These are phyloP conservation scores for Melanogrammus aeglefinus DNA, from an alignment of 2,797 vertebrate species.

Conservation along the genomic window DNA sequence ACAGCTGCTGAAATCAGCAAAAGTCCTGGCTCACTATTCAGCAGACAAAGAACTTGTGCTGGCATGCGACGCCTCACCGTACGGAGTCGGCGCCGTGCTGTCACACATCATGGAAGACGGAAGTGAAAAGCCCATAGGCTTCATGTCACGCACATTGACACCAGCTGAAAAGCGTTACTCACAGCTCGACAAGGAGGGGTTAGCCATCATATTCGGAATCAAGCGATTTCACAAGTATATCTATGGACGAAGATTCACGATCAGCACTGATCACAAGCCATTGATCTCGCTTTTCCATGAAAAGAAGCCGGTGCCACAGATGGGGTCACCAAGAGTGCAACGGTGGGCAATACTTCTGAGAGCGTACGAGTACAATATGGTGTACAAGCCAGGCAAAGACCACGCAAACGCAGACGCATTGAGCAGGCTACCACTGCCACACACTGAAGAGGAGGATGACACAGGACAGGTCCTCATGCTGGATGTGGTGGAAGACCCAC, in stretches of 20 bases:
- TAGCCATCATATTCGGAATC: conserved; percentile 21
- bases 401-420: conserved; percentile 13
- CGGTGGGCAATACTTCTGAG: conserved; percentile 9
- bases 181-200: no score
- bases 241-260: conserved; percentile 3
- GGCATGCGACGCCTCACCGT: conserved; percentile 4
- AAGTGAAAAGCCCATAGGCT: conserved; percentile 15
- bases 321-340: conserved; percentile 12
- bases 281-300: conserved; percentile 19
- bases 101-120: conserved; percentile 5
- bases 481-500: background rate
- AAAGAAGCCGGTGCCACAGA: conserved; percentile 16
- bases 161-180: conserved; percentile 7
- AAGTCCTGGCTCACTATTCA: conserved; percentile 7
- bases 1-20: background rate
- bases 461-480: background rate
- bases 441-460: background rate
- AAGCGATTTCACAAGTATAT: conserved; percentile 21
- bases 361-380: conserved; percentile 16
- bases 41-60: background rate
- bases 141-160: conserved; percentile 8
- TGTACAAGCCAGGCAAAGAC: conserved; percentile 11
- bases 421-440: conserved; percentile 14
- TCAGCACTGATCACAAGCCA: conserved; percentile 10
- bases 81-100: background rate